Percentiles rank a stretch among this genome's conserved stretches.
Conservation (phyloP, 2,888 invertebrate species). For the Tinea semifulvella region DNA sequence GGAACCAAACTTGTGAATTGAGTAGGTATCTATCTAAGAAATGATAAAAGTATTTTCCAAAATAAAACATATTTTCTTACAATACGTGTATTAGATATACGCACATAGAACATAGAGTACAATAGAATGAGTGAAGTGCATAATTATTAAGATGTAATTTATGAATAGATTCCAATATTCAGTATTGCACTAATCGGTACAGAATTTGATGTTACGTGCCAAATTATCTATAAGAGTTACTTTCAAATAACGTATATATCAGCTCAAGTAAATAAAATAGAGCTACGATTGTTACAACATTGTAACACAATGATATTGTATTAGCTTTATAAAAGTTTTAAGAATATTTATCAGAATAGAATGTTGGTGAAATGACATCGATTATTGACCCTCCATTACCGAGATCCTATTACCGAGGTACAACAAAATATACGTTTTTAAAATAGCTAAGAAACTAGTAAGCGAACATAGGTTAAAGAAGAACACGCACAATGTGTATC, state of each 20-base stretch:
- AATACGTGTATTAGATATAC: constrained; percentile 41
- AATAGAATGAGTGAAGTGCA: background rate
- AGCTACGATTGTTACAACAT: no score
- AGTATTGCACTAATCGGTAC: background rate
- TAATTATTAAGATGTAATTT: constrained; percentile 8
- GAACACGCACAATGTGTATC: no score
- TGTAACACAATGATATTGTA: background rate
- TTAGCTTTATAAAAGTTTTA: constrained; percentile 1
- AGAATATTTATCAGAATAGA: no score
- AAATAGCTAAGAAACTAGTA: no score
- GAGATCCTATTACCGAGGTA: no score
- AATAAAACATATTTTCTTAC: constrained; percentile 63
- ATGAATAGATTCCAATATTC: background rate
- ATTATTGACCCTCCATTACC: no score
- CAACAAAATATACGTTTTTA: no score
- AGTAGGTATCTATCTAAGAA: constrained; percentile 37
- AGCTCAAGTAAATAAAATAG: constrained; percentile 3
- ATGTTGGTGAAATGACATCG: no score
- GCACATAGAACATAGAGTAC: background rate
- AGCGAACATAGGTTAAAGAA: no score
- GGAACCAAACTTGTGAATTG: constrained; percentile 52
- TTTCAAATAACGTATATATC: background rate
- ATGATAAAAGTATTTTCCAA: constrained; percentile 53
- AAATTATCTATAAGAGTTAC: background rate
- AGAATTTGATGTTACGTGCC: constrained; percentile 1